Base-by-base conservation (phyloP, 1,140 invertebrate genomes). In the Uloborus diversus region DNA sequence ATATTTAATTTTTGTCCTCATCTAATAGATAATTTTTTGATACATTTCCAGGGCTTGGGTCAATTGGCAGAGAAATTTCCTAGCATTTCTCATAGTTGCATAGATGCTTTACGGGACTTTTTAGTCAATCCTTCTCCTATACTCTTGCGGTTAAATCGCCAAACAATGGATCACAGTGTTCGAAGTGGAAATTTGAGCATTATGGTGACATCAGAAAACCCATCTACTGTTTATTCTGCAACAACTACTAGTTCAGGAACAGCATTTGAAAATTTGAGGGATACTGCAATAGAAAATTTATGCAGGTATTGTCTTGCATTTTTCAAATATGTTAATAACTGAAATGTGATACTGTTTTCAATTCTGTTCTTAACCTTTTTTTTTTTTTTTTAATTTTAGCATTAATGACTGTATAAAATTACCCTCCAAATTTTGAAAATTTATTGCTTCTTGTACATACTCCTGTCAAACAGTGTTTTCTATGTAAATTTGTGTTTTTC, bases 51-150 rank as follows among this genome's bases (percentile, higher is more conserved):
- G 90, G 95, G 96, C 42, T 87, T 99, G 5, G 97, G 97, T 3
- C 96, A 96, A 86, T 87, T 99, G 82, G 96, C 97, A 0, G 92
- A 94, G 65, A 99, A 98, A 85, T 99, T 98, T 88, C 96, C 97
- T 0, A 94, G 93, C 59, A 94, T 99, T 83, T 94, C 97, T 0
- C 93, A 92, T 79, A 96, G 93, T 0, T 95, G 94, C 0, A 97
- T 98, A 84, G 94, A 95, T 69, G 94, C 94, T 85, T 88, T 99
- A 37, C 89, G 95, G 28, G 96, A 99, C 85, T 99, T 99, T 86
- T 89, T 99, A 0, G 93, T 98, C 3, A 94, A 93, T 33, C 98
- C 98, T 2, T 98, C 96, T 27, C 96, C 96, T 0, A 97, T 99
- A 84, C 88, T 99, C 30, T 91, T 93, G 33, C 96, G 97, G 87